These are phyloP conservation scores for Halcyon senegalensis DNA, from an alignment of 2,113 vertebrate species.

Conservation along the genomic window DNA sequence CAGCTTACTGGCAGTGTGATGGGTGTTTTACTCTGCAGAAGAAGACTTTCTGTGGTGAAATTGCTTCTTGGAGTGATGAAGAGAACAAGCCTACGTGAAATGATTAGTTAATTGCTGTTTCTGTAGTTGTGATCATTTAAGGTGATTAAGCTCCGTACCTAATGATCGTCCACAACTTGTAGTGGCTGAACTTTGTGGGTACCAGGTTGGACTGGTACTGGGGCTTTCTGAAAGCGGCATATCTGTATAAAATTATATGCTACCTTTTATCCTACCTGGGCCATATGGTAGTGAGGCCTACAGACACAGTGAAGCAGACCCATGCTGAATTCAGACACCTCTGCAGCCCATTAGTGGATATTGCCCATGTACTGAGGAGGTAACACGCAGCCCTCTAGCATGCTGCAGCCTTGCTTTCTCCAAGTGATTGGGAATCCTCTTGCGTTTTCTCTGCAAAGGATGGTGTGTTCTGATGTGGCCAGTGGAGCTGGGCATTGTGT, in stretches of 20 bases:
- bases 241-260: fast-evolving
- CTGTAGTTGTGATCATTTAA: not conserved
- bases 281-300: not conserved
- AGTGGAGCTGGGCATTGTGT: not conserved
- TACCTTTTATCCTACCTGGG: not conserved
- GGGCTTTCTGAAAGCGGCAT: not conserved
- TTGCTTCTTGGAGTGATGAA: not conserved
- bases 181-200: not conserved
- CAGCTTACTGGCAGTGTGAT: not conserved
- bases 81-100: not conserved
- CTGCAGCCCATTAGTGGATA: not conserved
- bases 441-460: not conserved
- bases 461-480: fast-evolving
- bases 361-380: not conserved
- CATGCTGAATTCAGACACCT: not conserved
- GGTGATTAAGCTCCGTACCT: not conserved
- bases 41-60: not conserved
- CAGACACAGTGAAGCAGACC: fast-evolving
- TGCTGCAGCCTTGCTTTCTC: not conserved
- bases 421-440: not conserved
- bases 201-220: not conserved
- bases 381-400: not conserved
- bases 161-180: not conserved
- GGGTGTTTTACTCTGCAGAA: not conserved
- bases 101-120: not conserved